phyloP scores from a whole-genome alignment of 2,888 invertebrate species.

The Hirtodrosophila alboralis region DNA sequence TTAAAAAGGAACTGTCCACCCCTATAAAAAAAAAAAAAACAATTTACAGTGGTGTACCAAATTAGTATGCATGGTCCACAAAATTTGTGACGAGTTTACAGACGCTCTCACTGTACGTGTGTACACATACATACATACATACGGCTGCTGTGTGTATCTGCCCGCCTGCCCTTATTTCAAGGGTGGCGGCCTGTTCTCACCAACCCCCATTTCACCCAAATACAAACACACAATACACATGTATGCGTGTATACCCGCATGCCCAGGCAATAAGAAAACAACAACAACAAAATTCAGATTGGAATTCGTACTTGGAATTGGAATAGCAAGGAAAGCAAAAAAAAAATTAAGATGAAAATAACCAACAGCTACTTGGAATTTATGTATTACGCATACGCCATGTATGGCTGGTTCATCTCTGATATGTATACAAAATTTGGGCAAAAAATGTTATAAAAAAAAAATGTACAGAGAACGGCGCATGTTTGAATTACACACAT shows the following conservation, averaged over 20 bases:
- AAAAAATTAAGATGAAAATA: constrained; percentile 32
- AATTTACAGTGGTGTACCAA: constrained; percentile 35
- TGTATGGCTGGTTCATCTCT: too few species aligned
- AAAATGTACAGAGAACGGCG: constrained; percentile 84
- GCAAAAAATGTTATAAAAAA: constrained; percentile 3
- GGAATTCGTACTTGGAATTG: constrained; percentile 47
- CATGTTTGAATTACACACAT: constrained; percentile 85
- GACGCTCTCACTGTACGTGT: constrained; percentile 5
- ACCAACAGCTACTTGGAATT: constrained; percentile 1
- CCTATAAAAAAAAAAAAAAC: constrained; percentile 5
- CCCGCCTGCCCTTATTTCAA: constrained; percentile 47
- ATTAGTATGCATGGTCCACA: constrained; percentile 10
- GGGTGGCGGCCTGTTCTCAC: constrained; percentile 44
- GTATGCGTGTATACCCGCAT: constrained; percentile 26
- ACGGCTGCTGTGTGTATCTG: constrained; percentile 55
- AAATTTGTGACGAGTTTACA: constrained; percentile 1
- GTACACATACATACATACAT: too few species aligned
- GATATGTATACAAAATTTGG: not conserved
- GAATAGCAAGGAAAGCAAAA: constrained; percentile 16
- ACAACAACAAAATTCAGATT: constrained; percentile 54
- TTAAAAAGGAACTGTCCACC: constrained; percentile 4
- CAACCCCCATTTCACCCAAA: constrained; percentile 34
- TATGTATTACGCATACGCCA: constrained; percentile 60
- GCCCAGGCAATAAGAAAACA: constrained; percentile 10
- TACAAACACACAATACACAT: constrained; percentile 1